Percentiles rank a stretch among this genome's conserved stretches.
These are phyloP conservation scores for Podocnemis expansa DNA, from an alignment of 2,113 vertebrate species.

Conservation along the genomic window DNA sequence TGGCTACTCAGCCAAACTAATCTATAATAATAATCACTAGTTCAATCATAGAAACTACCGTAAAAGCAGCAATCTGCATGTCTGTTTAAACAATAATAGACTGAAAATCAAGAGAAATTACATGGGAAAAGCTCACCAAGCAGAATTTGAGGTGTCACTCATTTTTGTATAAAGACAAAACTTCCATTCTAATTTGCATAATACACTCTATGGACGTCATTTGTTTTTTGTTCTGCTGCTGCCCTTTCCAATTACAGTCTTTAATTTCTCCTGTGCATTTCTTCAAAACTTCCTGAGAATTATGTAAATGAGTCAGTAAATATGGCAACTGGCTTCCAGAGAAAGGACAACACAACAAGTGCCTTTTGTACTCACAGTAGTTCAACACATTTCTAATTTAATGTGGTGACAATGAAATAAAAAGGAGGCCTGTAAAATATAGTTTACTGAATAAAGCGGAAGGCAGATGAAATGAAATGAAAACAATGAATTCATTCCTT, in stretches of 20 bases:
- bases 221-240: not conserved
- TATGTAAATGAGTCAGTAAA: slow-evolving; percentile 26
- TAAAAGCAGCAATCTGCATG: not conserved
- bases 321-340: not conserved
- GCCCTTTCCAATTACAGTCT: not conserved
- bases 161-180: not conserved
- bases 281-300: not conserved
- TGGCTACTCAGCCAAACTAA: not conserved
- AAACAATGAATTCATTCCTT: not conserved
- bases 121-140: not conserved
- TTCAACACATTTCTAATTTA: not conserved
- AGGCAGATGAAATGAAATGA: not conserved
- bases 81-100: not conserved
- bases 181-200: not conserved
- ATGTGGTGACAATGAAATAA: not conserved
- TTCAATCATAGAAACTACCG: not conserved
- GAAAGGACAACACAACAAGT: not conserved
- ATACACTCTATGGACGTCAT: not conserved
- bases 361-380: not conserved
- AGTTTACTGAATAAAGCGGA: not conserved
- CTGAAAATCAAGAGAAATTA: not conserved
- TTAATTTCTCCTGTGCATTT: slow-evolving; percentile 24
- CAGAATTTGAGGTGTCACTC: not conserved
- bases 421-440: not conserved
- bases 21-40: not conserved